Base-by-base conservation (phyloP, 1,140 invertebrate species). In the Drosophila eugracilis region DNA sequence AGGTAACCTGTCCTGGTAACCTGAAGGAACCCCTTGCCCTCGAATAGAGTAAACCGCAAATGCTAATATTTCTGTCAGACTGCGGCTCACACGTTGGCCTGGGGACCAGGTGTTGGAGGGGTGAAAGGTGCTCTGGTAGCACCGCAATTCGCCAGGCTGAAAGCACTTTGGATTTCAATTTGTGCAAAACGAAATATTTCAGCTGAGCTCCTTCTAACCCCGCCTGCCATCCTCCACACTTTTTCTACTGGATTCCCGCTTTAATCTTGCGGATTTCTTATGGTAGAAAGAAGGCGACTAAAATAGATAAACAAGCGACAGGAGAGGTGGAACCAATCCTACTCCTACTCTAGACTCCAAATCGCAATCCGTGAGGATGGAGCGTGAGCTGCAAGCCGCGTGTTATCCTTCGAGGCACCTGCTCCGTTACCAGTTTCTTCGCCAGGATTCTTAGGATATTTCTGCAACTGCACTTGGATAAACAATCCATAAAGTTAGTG, bases 161-260 rank as follows among this genome's bases (percentile, higher is more conserved):
- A 88, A 88, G 83, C 84, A 88, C 83, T 88, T 88, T 88, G 83
- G 83, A 88, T 88, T 88, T 88, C 83, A 88, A 88, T 88, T 88
- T 88, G 84, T 83, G 60, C 65, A 78, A 75, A 88, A 44, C 78
- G 83, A 88, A 88, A 88, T 88, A 88, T 88, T 88, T 88, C 84
- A 88, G 84, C 83, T 88, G 83, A 69, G 83, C 83, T 88, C 75
- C 63, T 75, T 41, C 17, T 6, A 14, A 49, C 28, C 44, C 47
- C 26, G 4, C 9, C 30, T 12, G 30, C 30, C 12, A 12, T 9
- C 30, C 30, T 32, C 9, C 30, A 32, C 30, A 32, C n/a, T 32
- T 21, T 12, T 10, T 9, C 17, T 39, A 49, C 30, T n/a, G 44
- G 44, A 73, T 44, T 49, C 55, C 41, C 49, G 83, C 83, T 88